Conservation (phyloP, 2,888 invertebrate genomes). For the Podabrus alpinus region DNA sequence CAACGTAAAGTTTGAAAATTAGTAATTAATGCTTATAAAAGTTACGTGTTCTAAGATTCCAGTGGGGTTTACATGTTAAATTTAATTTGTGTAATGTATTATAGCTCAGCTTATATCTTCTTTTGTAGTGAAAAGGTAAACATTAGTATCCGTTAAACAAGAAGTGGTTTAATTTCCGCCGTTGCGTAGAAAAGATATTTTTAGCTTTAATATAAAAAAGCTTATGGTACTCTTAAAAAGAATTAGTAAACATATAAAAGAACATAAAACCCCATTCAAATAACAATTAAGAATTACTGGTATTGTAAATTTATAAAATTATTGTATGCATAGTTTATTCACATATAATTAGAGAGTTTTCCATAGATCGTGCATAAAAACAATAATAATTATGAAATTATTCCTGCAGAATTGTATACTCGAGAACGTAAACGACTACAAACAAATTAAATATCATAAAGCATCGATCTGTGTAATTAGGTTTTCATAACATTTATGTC, state of each 20-base stretch:
- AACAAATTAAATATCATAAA: too few species aligned
- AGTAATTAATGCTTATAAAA: neutral
- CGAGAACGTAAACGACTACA: too few species aligned
- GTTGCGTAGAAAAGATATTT: neutral
- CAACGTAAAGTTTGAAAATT: neutral
- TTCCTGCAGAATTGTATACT: too few species aligned
- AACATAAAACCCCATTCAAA: neutral
- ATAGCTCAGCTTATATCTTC: neutral
- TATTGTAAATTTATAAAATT: neutral
- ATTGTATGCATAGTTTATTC: too few species aligned
- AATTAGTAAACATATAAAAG: neutral
- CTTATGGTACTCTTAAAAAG: neutral
- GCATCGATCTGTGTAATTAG: too few species aligned
- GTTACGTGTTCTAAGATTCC: neutral
- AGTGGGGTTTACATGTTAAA: neutral
- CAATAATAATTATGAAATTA: too few species aligned
- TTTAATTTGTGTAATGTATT: neutral
- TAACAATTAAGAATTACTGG: neutral
- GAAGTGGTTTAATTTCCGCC: neutral
- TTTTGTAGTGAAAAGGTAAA: neutral
- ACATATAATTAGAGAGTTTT: too few species aligned
- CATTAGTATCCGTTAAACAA: neutral
- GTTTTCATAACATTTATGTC: too few species aligned
- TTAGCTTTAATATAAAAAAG: neutral
- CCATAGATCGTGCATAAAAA: too few species aligned